These are phyloP conservation scores for Sapajus apella DNA, from an alignment of 2,113 vertebrate species.

Conservation along the genomic window DNA sequence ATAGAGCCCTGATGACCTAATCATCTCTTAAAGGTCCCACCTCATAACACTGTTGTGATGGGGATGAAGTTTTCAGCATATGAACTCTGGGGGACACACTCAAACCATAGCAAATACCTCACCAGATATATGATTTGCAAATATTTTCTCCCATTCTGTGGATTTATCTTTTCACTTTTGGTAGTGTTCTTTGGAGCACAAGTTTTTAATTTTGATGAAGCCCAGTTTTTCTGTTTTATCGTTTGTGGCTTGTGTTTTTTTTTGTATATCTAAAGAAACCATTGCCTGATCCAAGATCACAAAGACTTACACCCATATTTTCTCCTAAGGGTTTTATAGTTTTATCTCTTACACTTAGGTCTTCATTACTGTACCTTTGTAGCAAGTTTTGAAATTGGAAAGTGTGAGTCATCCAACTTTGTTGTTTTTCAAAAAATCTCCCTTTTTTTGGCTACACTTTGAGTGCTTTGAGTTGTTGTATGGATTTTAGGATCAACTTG, in stretches of 20 bases:
- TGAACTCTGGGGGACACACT: not conserved
- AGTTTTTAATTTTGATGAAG: too few relatives aligned
- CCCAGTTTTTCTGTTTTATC: not conserved
- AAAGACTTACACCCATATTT: not conserved
- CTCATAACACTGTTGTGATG: not conserved
- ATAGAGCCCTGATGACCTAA: too few relatives aligned
- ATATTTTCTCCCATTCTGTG: constrained; percentile 14
- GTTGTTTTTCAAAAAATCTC: not conserved
- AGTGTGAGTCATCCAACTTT: not conserved
- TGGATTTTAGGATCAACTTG: not conserved
- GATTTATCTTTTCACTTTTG: constrained; percentile 32
- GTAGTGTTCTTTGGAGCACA: not conserved
- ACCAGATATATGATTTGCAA: not conserved
- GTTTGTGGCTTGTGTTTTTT: constrained; percentile 23
- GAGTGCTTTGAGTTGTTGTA: not conserved
- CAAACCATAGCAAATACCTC: not conserved
- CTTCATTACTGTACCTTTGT: not conserved
- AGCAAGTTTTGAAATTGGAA: not conserved
- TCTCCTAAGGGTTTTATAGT: not conserved
- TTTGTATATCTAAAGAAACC: not conserved
- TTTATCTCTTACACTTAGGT: not conserved
- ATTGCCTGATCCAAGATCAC: not conserved
- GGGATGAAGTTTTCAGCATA: not conserved
- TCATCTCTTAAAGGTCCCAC: not conserved
- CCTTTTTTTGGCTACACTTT: not conserved